Evolutionary conservation across 2,888 invertebrate genomes (phyloP), one percentile per base, ranked within the genome.

Genomic region (Eulithis prunata): DNA sequence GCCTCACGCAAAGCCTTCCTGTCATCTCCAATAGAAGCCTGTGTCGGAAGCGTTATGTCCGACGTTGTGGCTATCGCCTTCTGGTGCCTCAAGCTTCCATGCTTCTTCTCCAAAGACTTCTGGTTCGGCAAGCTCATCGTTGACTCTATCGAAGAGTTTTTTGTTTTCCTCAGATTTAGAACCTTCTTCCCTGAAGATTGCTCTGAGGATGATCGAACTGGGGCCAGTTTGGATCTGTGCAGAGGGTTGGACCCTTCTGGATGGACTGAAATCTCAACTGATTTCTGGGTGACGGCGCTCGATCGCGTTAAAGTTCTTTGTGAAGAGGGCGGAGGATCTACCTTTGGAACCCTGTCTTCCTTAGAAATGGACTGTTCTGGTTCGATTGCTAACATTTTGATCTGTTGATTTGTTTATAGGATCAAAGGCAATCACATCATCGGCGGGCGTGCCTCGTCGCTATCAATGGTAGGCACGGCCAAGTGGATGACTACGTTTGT

Each of bases 1-100:
- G 96, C 96, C 83, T 96, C 96, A 71, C 96, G 91, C 71, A 95
- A 83, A 57, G 96, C 95, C 86, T 96, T 96, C 74, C 96, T 88
- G 83, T 95, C 95, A 77, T 95, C 95, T 6, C 89, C 83, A 69
- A 91, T 92, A 32, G 91, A 88, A 57, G 90, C 87, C 78, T 90
- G 93, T 52, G 92, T 89, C 71, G 87, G 89, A 70, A 93, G 76
- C 55, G 95, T 94, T 70, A 93, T 84, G 75, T 95, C 95, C 54
- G 95, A 94, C 72, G 94, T 94, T 51, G 95, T 94, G 69, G 93
- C 93, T 64, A 95, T 88, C 56, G 95, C 93, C 79, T 94, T 94
- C 84, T 95, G 95, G 81, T 95, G 95, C 71, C 94, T 86, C 75
- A 95, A 81, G 62, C 94, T 90, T 12, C 94, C 94, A 54, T 93